These are phyloP conservation scores for Ciona savignyi DNA, from an alignment of 23 tunicate species.

Conservation along the genomic window DNA sequence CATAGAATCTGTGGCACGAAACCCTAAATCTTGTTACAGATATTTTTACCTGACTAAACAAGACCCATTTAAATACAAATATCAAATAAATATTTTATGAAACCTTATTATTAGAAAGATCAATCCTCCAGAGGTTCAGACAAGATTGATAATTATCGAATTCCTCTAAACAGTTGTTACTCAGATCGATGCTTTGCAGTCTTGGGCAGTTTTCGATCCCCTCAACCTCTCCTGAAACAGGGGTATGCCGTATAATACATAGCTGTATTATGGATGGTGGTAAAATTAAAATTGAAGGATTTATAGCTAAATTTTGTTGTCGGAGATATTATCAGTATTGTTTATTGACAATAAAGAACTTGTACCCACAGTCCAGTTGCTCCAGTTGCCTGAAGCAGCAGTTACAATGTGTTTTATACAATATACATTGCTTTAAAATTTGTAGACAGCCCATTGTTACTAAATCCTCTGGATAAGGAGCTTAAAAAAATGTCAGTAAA, in stretches of 20 bases:
- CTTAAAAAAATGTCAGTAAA: too few species aligned
- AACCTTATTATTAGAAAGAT: constrained; percentile 68
- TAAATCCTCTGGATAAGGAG: too few species aligned
- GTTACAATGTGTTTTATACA: too few species aligned
- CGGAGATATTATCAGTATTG: too few species aligned
- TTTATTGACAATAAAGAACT: too few species aligned
- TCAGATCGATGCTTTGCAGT: constrained; percentile 58
- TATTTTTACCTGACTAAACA: not conserved
- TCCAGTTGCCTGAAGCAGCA: too few species aligned
- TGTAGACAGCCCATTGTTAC: too few species aligned
- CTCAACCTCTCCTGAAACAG: constrained; percentile 57
- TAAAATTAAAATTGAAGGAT: not conserved
- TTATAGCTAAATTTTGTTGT: too few species aligned
- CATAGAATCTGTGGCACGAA: not conserved
- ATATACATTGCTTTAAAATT: too few species aligned
- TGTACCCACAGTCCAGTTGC: too few species aligned
- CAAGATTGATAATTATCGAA: constrained; percentile 72
- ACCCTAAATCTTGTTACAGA: not conserved
- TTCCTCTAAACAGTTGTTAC: constrained; percentile 72
- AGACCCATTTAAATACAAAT: not conserved
- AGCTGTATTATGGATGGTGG: not conserved
- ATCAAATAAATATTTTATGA: not conserved
- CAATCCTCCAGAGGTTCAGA: constrained; percentile 64
- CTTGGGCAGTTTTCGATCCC: constrained; percentile 42
- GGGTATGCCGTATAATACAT: not conserved